These are phyloP conservation scores for Nanger granti DNA, from an alignment of 2,113 vertebrate species.

Conservation along the genomic window DNA sequence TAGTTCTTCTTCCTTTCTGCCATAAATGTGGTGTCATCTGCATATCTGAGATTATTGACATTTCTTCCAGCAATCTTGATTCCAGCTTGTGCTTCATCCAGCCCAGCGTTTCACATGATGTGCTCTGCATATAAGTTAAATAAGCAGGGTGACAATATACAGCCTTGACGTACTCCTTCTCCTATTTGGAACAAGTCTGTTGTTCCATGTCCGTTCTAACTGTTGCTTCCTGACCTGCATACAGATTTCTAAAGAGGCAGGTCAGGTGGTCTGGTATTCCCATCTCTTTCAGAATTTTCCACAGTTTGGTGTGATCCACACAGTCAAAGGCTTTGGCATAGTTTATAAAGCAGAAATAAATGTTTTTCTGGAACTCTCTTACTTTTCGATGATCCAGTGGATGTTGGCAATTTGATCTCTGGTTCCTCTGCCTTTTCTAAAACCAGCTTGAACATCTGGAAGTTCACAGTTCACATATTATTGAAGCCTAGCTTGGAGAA, in stretches of 20 bases:
- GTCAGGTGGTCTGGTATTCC: neutral
- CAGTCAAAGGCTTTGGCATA: neutral
- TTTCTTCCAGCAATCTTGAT: neutral
- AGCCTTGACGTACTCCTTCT: neutral
- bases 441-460: neutral
- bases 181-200: neutral
- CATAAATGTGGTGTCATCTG: neutral
- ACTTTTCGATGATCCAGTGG: neutral
- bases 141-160: neutral
- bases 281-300: neutral
- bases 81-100: neutral
- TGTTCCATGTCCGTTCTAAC: neutral
- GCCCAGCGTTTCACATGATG: rapidly evolving
- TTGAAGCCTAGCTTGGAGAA: neutral
- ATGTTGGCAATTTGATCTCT: neutral
- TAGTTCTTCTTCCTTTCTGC: neutral
- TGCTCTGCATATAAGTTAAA: neutral
- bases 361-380: neutral
- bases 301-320: neutral
- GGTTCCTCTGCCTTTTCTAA: neutral
- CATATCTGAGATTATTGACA: neutral
- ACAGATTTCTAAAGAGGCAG: neutral
- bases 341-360: neutral
- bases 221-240: neutral
- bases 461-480: neutral